Percentiles rank a stretch among this genome's conserved stretches.
These are phyloP conservation scores for Xyrauchen texanus DNA, from an alignment of 2,113 vertebrate genomes.

Conservation along the genomic window DNA sequence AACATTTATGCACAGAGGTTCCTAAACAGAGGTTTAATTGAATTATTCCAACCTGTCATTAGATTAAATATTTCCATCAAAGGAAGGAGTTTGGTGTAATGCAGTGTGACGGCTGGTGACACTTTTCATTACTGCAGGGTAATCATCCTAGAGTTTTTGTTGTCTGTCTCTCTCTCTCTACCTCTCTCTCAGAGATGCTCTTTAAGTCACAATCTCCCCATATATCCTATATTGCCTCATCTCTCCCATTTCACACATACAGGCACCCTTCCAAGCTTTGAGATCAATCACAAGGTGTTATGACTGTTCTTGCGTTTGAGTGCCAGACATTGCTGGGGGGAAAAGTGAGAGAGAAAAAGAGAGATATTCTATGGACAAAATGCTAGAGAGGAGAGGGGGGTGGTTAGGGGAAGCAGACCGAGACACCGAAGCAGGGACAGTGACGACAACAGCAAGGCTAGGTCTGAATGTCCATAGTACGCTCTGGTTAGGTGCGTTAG, in stretches of 20 bases:
- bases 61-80: slow-evolving; percentile 15
- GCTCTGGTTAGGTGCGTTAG: slow-evolving; percentile 11
- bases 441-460: slow-evolving; percentile 19
- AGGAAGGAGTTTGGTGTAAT: slow-evolving; percentile 14
- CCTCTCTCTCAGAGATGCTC: not conserved
- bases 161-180: slow-evolving; percentile 27
- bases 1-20: not conserved
- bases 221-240: slow-evolving; percentile 2
- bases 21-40: not conserved
- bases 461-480: not conserved
- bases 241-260: slow-evolving; percentile 28
- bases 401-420: slow-evolving; percentile 4
- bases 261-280: slow-evolving; percentile 45
- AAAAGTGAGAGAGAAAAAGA: too few relatives aligned
- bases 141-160: slow-evolving; percentile 25
- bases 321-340: slow-evolving; percentile 9
- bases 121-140: slow-evolving; percentile 36
- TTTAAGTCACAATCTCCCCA: not conserved
- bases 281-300: slow-evolving; percentile 52
- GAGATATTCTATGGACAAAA: slow-evolving; percentile 4
- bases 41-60: slow-evolving; percentile 6
- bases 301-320: slow-evolving; percentile 41
- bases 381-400: not conserved
- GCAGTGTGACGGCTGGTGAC: slow-evolving; percentile 19
- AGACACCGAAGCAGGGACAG: slow-evolving; percentile 32